phyloP scores from a whole-genome alignment of 2,113 vertebrate genomes.

The Callospermophilus lateralis region DNA sequence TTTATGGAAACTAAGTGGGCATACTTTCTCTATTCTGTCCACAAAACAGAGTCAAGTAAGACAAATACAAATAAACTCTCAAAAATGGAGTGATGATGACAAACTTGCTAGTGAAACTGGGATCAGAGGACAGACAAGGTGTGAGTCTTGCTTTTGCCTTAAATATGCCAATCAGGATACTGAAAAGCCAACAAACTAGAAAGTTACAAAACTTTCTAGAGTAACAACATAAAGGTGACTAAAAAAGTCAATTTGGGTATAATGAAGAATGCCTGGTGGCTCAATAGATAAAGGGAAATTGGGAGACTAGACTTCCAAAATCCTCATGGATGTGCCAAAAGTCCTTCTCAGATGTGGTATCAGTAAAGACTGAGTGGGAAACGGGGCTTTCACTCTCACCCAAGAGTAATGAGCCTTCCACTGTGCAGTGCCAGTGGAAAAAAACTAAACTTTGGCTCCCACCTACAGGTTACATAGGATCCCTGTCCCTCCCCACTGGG shows the following conservation, averaged over 20 bases:
- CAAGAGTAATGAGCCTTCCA: fast-evolving
- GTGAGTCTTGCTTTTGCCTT: background rate
- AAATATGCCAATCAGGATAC: background rate
- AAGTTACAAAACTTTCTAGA: background rate
- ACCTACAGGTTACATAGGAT: background rate
- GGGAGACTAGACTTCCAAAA: background rate
- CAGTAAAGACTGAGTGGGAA: background rate
- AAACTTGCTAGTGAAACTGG: background rate
- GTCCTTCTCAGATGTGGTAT: background rate
- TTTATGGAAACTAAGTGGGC: background rate
- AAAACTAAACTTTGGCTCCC: background rate
- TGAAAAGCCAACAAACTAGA: background rate
- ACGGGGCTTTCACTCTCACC: background rate
- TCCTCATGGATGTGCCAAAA: background rate
- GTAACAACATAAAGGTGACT: too few relatives aligned
- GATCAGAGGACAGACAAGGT: too few relatives aligned
- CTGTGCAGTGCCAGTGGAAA: background rate
- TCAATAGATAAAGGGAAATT: background rate
- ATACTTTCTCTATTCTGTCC: background rate
- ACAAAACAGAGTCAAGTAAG: background rate
- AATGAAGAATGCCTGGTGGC: too few relatives aligned
- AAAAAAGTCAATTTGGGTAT: too few relatives aligned
- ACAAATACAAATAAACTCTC: background rate
- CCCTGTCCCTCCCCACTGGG: background rate
- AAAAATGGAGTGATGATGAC: background rate